These are phyloP conservation scores for Cyphomyrus plagiostoma DNA, from an alignment of 2,113 vertebrate genomes.

Conservation along the genomic window DNA sequence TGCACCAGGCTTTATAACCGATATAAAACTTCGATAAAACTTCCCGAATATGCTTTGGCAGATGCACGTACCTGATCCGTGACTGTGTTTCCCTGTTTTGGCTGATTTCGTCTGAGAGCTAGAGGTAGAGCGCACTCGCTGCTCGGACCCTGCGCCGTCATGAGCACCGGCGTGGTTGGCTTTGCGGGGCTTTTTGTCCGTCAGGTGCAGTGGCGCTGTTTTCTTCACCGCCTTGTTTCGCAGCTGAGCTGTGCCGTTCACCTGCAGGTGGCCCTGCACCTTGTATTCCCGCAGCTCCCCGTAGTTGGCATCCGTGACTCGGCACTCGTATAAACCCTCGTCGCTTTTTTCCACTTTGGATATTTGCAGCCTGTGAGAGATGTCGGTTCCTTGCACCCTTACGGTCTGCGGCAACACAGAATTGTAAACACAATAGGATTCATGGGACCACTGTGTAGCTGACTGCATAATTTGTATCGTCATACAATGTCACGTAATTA, in stretches of 20 bases:
- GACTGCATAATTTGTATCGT: not conserved
- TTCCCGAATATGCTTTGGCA: not conserved
- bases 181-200: slow-evolving; percentile 82
- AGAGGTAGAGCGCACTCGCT: slow-evolving; percentile 70
- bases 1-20: not conserved
- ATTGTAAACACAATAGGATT: not conserved
- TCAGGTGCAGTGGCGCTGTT: slow-evolving; percentile 84
- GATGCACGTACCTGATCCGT: slow-evolving; percentile 78
- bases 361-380: slow-evolving; percentile 93
- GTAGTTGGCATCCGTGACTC: slow-evolving; percentile 86
- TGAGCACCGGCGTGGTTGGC: slow-evolving; percentile 62
- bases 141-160: slow-evolving; percentile 69
- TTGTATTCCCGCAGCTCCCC: slow-evolving; percentile 89
- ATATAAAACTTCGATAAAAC: not conserved
- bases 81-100: slow-evolving; percentile 81
- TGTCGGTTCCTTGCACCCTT: slow-evolving; percentile 96
- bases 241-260: slow-evolving; percentile 72
- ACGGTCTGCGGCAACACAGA: slow-evolving; percentile 74
- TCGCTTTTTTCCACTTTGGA: slow-evolving; percentile 87
- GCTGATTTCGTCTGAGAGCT: slow-evolving; percentile 74
- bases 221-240: slow-evolving; percentile 78
- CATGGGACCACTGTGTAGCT: not conserved
- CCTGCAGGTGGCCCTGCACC: slow-evolving; percentile 83
- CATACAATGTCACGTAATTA: not conserved
- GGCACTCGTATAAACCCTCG: slow-evolving; percentile 86